These are phyloP conservation scores for Semaprochilodus insignis DNA, from an alignment of 2,797 vertebrate genomes.

Conservation along the genomic window DNA sequence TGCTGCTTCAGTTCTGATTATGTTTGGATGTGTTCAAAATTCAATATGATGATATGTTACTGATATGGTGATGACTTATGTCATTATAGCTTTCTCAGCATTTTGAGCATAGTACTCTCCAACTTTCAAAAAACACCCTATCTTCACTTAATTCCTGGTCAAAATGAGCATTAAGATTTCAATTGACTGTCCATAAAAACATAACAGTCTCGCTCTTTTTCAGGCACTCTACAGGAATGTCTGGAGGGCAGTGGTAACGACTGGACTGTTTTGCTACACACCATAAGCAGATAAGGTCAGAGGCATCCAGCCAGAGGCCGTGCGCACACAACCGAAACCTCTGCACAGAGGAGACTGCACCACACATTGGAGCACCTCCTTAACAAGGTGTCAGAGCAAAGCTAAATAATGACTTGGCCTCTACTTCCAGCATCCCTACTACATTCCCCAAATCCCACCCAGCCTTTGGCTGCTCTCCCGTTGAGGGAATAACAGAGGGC, in stretches of 20 bases:
- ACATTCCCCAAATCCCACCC: constrained; percentile 6
- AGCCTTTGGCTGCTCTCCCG: constrained; percentile 30
- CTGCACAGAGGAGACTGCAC: constrained; percentile 17
- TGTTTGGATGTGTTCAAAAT: not conserved
- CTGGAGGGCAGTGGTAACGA: constrained; percentile 26
- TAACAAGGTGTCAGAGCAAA: constrained; percentile 64
- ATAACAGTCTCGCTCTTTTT: not conserved
- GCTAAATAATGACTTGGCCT: constrained; percentile 57
- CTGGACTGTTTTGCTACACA: not conserved
- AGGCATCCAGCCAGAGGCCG: constrained; percentile 4
- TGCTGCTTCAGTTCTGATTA: not conserved
- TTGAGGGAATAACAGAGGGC: constrained; percentile 49
- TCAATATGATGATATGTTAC: no score
- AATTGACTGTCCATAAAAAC: not conserved
- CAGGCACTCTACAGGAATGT: not conserved
- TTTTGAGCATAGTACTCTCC: no score
- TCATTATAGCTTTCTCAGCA: no score
- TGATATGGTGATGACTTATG: no score
- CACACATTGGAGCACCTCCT: constrained; percentile 55
- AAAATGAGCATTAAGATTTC: not conserved
- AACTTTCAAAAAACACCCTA: no score
- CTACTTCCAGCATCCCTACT: constrained; percentile 42
- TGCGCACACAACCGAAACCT: constrained; percentile 32
- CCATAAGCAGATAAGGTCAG: constrained; percentile 8
- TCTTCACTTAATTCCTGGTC: no score